phyloP scores from a whole-genome alignment of 2,113 vertebrate species.

The Alexandromys fortis region DNA sequence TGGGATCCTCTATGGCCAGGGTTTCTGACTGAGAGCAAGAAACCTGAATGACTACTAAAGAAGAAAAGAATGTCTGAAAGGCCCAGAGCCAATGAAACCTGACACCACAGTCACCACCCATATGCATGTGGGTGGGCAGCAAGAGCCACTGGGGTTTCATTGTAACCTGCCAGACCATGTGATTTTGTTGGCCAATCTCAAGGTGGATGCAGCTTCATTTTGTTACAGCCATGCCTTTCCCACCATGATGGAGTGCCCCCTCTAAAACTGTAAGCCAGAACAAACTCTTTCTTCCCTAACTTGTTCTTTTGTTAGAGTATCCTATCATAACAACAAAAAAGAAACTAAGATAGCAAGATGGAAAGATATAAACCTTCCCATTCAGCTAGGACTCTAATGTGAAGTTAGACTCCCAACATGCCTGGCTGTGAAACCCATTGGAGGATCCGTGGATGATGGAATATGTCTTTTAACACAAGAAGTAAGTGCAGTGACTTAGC shows the following conservation, averaged over 20 bases:
- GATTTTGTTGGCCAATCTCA: not conserved
- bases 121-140: no score
- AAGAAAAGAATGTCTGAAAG: not conserved
- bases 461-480: not conserved
- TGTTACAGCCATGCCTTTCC: no score
- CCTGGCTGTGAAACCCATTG: not conserved
- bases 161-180: not conserved
- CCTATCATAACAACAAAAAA: no score
- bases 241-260: not conserved
- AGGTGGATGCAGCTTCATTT: not conserved
- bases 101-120: not conserved
- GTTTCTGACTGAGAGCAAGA: not conserved
- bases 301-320: not conserved
- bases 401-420: not conserved
- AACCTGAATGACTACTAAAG: not conserved
- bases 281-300: not conserved
- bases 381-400: not conserved
- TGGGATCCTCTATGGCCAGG: not conserved
- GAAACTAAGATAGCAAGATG: not conserved
- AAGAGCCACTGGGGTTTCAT: not conserved
- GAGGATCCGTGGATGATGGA: fast-evolving
- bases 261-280: not conserved
- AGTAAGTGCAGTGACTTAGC: not conserved
- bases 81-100: not conserved
- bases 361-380: not conserved